Percentiles rank a stretch among this genome's conserved stretches.
Evolutionary conservation across 2,888 invertebrate genomes (phyloP).

Genomic region (Sinotaia quadrata): DNA sequence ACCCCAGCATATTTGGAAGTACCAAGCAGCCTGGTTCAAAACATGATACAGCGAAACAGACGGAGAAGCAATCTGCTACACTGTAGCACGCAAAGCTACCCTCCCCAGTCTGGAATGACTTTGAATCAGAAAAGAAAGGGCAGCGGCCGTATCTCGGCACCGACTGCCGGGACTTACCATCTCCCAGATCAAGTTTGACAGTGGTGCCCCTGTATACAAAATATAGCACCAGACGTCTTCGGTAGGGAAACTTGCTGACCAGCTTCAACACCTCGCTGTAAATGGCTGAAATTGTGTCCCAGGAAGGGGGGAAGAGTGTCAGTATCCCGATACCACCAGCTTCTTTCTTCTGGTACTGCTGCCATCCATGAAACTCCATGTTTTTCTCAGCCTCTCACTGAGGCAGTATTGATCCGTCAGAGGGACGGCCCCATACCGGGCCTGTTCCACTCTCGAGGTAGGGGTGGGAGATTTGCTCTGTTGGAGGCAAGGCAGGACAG

Average conservation of each 20-base stretch:
- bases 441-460: slow-evolving; percentile 27
- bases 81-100: too few relatives aligned
- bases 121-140: neutral
- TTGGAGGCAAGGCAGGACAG: neutral
- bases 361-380: slow-evolving; percentile 37
- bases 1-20: too few relatives aligned
- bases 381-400: slow-evolving; percentile 32
- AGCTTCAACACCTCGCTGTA: slow-evolving; percentile 39
- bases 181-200: slow-evolving; percentile 45
- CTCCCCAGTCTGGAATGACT: neutral
- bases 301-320: slow-evolving; percentile 36
- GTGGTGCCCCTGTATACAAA: slow-evolving; percentile 43
- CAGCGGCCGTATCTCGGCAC: too few relatives aligned
- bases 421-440: slow-evolving; percentile 25
- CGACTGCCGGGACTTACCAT: slow-evolving; percentile 43
- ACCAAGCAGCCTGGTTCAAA: too few relatives aligned
- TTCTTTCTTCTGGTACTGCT: slow-evolving; percentile 30
- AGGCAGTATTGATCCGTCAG: slow-evolving; percentile 26
- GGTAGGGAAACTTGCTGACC: slow-evolving; percentile 41
- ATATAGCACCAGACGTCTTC: slow-evolving; percentile 41
- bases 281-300: slow-evolving; percentile 36
- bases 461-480: slow-evolving; percentile 15
- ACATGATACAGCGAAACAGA: too few relatives aligned
- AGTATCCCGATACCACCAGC: slow-evolving; percentile 20
- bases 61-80: too few relatives aligned